phyloP scores from a whole-genome alignment of 2,888 invertebrate species.

The Lacanobia oleracea region DNA sequence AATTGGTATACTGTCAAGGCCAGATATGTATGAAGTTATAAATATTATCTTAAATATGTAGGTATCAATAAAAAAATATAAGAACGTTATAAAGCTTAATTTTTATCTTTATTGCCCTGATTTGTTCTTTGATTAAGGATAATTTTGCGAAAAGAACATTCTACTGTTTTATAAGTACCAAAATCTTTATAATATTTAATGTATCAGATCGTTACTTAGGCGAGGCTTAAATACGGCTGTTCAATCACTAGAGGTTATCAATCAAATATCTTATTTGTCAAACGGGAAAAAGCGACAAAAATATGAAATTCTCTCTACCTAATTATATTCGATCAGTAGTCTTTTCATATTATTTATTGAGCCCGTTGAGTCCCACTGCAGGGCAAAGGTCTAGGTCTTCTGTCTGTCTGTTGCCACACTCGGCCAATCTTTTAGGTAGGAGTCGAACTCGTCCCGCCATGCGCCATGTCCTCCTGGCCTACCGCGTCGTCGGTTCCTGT shows the following conservation, averaged over 20 bases:
- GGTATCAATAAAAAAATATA: background rate
- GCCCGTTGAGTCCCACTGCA: no score
- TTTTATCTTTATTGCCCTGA: constrained; percentile 28
- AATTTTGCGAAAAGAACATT: constrained; percentile 18
- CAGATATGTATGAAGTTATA: background rate
- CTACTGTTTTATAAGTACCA: background rate
- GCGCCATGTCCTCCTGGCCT: no score
- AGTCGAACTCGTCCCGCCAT: no score
- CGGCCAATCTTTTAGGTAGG: no score
- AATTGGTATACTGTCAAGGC: background rate
- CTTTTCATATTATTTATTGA: no score
- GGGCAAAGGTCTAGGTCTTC: no score
- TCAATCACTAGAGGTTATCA: background rate
- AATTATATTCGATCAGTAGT: background rate
- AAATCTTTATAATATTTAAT: background rate
- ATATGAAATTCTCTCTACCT: background rate
- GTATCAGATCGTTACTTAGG: background rate
- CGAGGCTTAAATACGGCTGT: background rate
- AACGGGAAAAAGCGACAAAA: background rate
- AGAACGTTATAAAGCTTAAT: background rate
- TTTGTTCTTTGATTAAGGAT: background rate
- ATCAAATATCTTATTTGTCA: background rate
- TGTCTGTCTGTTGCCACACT: no score
- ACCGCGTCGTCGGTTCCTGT: no score
- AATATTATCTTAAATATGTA: constrained; percentile 16